Base-by-base conservation (phyloP, 2,113 vertebrate species). In the Otus sunia region DNA sequence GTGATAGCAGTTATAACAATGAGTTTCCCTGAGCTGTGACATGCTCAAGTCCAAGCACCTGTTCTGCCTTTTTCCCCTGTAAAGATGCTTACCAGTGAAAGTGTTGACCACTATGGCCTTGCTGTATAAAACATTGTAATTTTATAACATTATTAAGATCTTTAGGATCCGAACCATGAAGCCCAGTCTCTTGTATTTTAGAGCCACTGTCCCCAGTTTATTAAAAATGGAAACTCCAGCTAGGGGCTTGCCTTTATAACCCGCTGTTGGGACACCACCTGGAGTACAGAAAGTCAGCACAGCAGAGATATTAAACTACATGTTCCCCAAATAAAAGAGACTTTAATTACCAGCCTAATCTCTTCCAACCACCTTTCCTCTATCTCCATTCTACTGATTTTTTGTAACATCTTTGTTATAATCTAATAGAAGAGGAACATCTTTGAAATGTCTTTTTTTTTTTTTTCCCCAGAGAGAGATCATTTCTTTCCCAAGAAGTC, bases 241-340 rank as follows among this genome's bases (percentile, higher is more conserved):
- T 92, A 45, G 20, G 52, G 60, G 3, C 12, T 67, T 45, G 45
- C 14, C 62, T 83, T 75, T 49, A 2, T 36, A 36, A 34, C 9
- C 47, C 66, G 34, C 76, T 64, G 16, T 9, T 43, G 36, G 56
- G 52, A 52, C 56, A 81, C 36, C 66, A 56, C 60, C 36, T 7
- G 1, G 52, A 74, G 71, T n/a, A 74, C 20, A 43, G n/a, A 79
- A 36, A 41, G 41, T 47, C 0, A 0, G 43, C 4, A 1, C 5
- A 64, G 74, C 45, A 58, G 30, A 86, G 69, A 36, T 63, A 62
- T 59, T 37, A 67, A 88, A 82, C 4, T 4, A 21, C 14, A 16
- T 4, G 20, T n/a, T 81, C 22, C 29, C 62, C 62, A 58, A 88
- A 86, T 34, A 75, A 82, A 78, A 18, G 22, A 71, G 45, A 27